Base-by-base conservation (phyloP, 2,888 invertebrate genomes). In the Venusia cambrica region DNA sequence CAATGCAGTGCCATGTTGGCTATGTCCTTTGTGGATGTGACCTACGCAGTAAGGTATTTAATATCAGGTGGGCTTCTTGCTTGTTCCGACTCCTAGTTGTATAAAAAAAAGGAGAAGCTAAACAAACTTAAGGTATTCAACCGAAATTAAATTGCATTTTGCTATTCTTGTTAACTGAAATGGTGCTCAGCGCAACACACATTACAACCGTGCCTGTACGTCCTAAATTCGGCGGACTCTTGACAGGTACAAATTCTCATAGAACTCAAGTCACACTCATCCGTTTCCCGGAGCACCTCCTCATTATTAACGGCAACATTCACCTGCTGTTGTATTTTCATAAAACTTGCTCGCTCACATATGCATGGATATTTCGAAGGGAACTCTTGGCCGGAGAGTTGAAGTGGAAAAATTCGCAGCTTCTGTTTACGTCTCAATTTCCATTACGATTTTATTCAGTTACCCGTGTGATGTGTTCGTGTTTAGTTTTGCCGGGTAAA, bases 281-380 rank as follows among this genome's bases (percentile, higher is more conserved):
- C 39, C 38, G 39, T 44, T 36, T 38, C 29, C 34, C 33, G 12
- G 16, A 27, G 20, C 33, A 32, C 36, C 39, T 34, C 22, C 30
- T 29, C 42, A 43, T 50, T 50, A 47, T 40, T 45, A 50, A 50
- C 42, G 36, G 36, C 40, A 36, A 42, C 45, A 47, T 45, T 47
- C 40, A 40, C 47, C 43, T 31, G 34, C 44, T 39, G 42, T 33
- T 38, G 42, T 38, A 31, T 33, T 41, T 43, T 38, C 37, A 38
- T 40, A 40, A 40, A 42, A 33, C 33, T 34, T 39, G 28, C 34
- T 17, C 31, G 22, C 38, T 46, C 34, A 36, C 48, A 36, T 40
- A 49, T 45, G 42, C 47, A 43, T 39, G 39, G 25, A 18, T 26
- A 34, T 39, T 34, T 30, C 18, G 25, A 26, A 34, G 33, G 24